phyloP scores from a whole-genome alignment of 2,797 vertebrate genomes.

The Pantherophis vulpinus region DNA sequence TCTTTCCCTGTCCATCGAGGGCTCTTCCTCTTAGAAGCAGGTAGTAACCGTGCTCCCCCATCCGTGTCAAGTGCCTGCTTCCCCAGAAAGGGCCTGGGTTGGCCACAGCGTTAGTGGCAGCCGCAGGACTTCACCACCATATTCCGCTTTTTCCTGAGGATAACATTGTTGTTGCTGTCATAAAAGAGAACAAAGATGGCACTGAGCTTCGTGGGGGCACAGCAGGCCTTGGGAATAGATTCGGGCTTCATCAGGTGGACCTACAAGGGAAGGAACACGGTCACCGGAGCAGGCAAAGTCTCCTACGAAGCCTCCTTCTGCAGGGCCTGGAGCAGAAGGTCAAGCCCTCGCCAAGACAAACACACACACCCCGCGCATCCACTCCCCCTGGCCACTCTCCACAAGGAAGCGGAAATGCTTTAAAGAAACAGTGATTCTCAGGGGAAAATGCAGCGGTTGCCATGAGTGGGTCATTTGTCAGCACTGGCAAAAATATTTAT shows the following conservation, averaged over 20 bases:
- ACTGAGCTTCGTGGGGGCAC: conserved; percentile 93
- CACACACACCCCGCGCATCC: fast-evolving
- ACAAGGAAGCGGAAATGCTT: neutral
- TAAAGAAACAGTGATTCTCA: neutral
- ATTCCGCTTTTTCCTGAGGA: conserved; percentile 94
- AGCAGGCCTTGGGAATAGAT: conserved; percentile 91
- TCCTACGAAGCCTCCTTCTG: neutral
- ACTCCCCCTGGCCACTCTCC: neutral
- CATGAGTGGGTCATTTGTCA: conserved; percentile 60
- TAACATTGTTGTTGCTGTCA: conserved; percentile 97
- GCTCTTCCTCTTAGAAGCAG: neutral
- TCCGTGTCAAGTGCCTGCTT: fast-evolving
- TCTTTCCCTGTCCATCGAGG: neutral
- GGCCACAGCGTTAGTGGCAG: conserved; percentile 77
- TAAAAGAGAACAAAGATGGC: conserved; percentile 96
- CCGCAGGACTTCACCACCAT: conserved; percentile 97
- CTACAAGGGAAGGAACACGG: conserved; percentile 61
- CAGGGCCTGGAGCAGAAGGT: neutral
- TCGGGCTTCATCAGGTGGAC: conserved; percentile 95
- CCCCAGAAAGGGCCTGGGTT: neutral
- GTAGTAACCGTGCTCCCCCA: neutral
- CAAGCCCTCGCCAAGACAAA: neutral
- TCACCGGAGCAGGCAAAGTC: neutral
- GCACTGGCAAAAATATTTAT: conserved; percentile 56
- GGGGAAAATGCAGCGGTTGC: conserved; percentile 7